Evolutionary conservation across 2,888 invertebrate species (phyloP).

Genomic region (Sphecodes monilicornis): DNA sequence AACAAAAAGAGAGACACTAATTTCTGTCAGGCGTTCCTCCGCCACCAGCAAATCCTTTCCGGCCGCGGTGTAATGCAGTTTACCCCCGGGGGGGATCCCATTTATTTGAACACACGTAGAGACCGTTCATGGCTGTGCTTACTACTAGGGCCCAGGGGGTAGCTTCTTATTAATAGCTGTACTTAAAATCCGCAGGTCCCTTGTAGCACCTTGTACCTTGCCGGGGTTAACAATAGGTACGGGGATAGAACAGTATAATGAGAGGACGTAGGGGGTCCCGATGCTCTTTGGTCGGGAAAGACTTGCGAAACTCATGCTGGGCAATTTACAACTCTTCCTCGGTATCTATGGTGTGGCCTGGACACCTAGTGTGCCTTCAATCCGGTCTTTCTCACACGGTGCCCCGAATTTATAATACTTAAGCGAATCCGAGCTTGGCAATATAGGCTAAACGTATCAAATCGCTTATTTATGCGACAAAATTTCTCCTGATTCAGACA

Average conservation of each 20-base stretch:
- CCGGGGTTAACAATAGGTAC: constrained; percentile 44
- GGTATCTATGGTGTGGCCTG: neutral
- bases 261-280: neutral
- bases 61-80: constrained; percentile 26
- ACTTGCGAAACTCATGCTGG: neutral
- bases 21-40: neutral
- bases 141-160: constrained; percentile 17
- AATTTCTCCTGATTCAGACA: neutral
- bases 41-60: neutral
- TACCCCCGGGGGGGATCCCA: constrained; percentile 37
- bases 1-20: neutral
- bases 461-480: neutral
- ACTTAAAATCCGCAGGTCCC: constrained; percentile 37
- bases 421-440: neutral
- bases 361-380: neutral
- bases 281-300: neutral
- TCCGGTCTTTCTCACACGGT: too few species aligned
- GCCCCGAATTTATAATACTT: too few species aligned
- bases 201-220: constrained; percentile 44
- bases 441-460: neutral
- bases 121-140: constrained; percentile 23
- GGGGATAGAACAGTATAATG: constrained; percentile 26
- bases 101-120: constrained; percentile 48
- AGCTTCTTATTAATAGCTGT: constrained; percentile 52
- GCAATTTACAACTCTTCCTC: neutral